A percentile compares a stretch with the other conserved stretches of the same genome.
phyloP scores from a whole-genome alignment of 2,888 invertebrate species.

The Cyclophora punctaria region DNA sequence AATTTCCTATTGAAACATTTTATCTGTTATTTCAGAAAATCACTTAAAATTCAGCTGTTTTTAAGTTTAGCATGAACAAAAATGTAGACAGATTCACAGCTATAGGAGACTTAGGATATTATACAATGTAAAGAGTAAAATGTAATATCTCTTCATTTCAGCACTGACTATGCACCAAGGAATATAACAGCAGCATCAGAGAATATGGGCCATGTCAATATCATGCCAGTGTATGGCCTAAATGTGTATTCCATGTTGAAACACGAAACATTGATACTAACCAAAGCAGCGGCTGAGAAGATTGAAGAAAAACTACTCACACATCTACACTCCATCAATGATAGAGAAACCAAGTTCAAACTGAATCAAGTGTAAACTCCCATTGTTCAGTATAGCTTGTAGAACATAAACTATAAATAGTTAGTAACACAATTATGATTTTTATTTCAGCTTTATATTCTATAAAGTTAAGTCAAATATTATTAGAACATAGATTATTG shows the following conservation, averaged over 20 bases:
- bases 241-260: slow-evolving; percentile 98
- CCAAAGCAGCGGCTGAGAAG: slow-evolving; percentile 86
- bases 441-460: too few relatives aligned
- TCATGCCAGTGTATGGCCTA: slow-evolving; percentile 96
- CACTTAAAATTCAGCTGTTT: too few relatives aligned
- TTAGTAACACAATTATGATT: too few relatives aligned
- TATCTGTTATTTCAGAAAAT: background rate
- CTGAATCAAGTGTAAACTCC: slow-evolving; percentile 73
- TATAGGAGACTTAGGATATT: too few relatives aligned
- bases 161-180: slow-evolving; percentile 88
- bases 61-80: too few relatives aligned
- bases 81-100: too few relatives aligned
- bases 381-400: slow-evolving; percentile 19
- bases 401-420: too few relatives aligned
- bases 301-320: slow-evolving; percentile 86
- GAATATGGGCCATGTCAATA: slow-evolving; percentile 85
- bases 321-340: slow-evolving; percentile 78
- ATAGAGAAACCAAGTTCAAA: slow-evolving; percentile 70
- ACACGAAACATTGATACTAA: slow-evolving; percentile 93
- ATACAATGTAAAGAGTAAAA: background rate
- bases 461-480: too few relatives aligned
- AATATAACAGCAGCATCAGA: slow-evolving; percentile 91
- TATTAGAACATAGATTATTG: too few relatives aligned
- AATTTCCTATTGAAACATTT: background rate
- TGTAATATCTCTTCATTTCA: slow-evolving; percentile 46